Base-by-base conservation (phyloP, 37 sponge, comb jelly and placozoan genomes). In the Axinella damicornis region DNA sequence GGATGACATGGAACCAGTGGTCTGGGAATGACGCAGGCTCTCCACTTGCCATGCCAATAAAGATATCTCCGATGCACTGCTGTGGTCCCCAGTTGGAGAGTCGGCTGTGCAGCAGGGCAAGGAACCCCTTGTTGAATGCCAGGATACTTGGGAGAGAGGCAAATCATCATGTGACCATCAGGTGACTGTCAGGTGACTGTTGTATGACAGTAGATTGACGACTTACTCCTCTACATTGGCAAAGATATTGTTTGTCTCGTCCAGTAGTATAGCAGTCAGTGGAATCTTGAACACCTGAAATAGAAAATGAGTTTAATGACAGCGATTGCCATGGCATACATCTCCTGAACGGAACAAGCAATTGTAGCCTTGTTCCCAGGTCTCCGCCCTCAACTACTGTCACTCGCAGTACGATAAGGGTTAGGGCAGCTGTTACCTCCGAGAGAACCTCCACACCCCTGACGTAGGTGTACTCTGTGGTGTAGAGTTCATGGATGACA, bases 171-270 rank as follows among this genome's bases (percentile, higher is more conserved):
- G 46, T 46, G 46, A 46, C 6, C 46, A 46, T 46, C 46, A 46
- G 4, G 46, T 46, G 46, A 46, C 46, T 46, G 46, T 46, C 46
- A 46, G 4, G 9, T 9, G 6, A 46, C 46, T 46, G 46, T 46
- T 9, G 9, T 46, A 9, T 46, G 46, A 46, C 46, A 4, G n/a
- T n/a, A n/a, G n/a, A n/a, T n/a, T n/a, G 4, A 4, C 46, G 6
- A 87, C 95, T 79, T 80, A 95, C 95, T 87, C 86, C 28, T 94
- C 91, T 36, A 97, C 88, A 70, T 97, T 97, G 21, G 87, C 96
- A 80, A 97, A 97, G 28, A 97, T 87, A 27, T 62, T 21, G 25
- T 81, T 81, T 5, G 92, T 74, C 40, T 95, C 97, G 4, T 81
- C 73, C 17, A 70, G 77, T 53, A 87, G 62, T 19, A 92, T 2